Evolutionary conservation across 35 echinoderm and acorn worm genomes (phyloP).

Genomic region (Apostichopus japonicus): DNA sequence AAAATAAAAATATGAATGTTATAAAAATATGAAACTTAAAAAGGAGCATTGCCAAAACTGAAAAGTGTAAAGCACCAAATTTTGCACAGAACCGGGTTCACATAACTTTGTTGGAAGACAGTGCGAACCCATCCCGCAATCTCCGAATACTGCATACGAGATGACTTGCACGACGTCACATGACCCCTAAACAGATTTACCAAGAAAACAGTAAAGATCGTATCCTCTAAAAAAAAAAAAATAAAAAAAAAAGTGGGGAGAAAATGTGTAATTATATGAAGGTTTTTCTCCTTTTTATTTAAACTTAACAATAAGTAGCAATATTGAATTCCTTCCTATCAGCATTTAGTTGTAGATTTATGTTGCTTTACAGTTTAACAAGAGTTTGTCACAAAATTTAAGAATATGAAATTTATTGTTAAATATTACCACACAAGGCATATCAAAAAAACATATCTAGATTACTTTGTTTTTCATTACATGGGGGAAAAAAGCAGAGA

Average conservation of each 20-base stretch:
- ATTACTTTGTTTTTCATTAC: too few relatives aligned
- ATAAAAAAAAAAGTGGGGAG: not conserved
- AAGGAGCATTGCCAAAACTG: slow-evolving; percentile 9
- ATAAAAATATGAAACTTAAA: slow-evolving; percentile 49
- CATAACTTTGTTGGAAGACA: slow-evolving; percentile 17
- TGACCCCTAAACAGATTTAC: slow-evolving; percentile 1
- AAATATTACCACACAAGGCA: too few relatives aligned
- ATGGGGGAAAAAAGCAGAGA: too few relatives aligned
- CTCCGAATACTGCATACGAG: slow-evolving; percentile 5
- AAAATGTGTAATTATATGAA: not conserved
- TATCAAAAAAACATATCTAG: too few relatives aligned
- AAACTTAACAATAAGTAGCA: too few relatives aligned
- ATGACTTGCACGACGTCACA: not conserved
- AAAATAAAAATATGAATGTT: slow-evolving; percentile 48
- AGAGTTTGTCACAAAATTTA: too few relatives aligned
- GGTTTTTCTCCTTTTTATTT: too few relatives aligned
- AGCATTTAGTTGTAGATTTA: too few relatives aligned
- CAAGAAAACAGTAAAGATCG: slow-evolving; percentile 53
- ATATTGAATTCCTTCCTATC: too few relatives aligned
- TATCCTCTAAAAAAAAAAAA: not conserved
- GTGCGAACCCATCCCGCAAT: slow-evolving; percentile 21
- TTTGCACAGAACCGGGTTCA: slow-evolving; percentile 20
- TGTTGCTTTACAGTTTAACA: too few relatives aligned
- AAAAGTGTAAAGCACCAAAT: slow-evolving; percentile 42
- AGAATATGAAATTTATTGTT: too few relatives aligned